phyloP scores from a whole-genome alignment of 2,113 vertebrate genomes.

The Hipposideros armiger region DNA sequence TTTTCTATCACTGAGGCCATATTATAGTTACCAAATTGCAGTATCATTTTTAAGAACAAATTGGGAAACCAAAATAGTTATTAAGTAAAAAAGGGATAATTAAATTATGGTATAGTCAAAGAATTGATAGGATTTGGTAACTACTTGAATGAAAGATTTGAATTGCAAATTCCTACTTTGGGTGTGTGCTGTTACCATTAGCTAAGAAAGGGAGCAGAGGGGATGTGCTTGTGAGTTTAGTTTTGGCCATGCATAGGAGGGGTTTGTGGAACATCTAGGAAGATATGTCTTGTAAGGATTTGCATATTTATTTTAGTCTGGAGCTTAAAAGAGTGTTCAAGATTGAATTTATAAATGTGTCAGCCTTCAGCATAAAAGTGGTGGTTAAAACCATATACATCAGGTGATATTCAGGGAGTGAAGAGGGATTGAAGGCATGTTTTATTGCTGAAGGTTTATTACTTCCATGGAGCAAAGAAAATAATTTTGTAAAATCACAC shows the following conservation, averaged over 20 bases:
- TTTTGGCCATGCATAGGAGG: conserved; percentile 32
- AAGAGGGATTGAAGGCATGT: not conserved
- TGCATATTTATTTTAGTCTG: conserved; percentile 60
- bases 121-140: not conserved
- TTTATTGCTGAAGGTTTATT: not conserved
- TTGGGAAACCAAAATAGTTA: not conserved
- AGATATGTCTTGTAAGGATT: conserved; percentile 43
- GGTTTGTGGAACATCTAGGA: conserved; percentile 46
- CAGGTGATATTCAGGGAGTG: not conserved
- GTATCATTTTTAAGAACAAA: not conserved
- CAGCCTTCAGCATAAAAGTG: not conserved
- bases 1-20: no score
- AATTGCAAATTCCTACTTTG: conserved; percentile 29
- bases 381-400: not conserved
- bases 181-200: conserved; percentile 22
- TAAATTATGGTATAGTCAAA: conserved; percentile 1
- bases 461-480: not conserved
- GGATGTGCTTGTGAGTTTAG: conserved; percentile 42
- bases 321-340: conserved; percentile 27
- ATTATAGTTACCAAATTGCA: no score
- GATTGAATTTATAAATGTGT: conserved; percentile 49
- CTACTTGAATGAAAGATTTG: conserved; percentile 43
- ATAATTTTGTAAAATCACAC: conserved; percentile 35
- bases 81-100: not conserved
- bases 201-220: conserved; percentile 37